Base-by-base conservation (phyloP, 2,797 vertebrate genomes). In the Mionectes olivaceus region DNA sequence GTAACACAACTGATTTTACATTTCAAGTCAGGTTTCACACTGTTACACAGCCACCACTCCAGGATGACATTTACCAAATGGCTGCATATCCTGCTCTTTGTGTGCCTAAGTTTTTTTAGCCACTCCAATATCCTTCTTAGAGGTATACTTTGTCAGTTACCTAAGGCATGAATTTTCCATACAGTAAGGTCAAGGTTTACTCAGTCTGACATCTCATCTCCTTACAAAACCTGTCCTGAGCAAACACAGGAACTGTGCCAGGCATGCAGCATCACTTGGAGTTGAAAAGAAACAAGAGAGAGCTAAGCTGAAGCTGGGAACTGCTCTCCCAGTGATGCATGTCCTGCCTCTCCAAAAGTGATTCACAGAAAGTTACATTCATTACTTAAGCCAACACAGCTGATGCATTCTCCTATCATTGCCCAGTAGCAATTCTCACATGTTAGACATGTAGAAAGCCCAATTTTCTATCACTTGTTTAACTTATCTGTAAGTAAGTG, bases 1-100 rank as follows among this genome's bases (percentile, higher is more conserved):
- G 90, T 44, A 75, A 68, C 79, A 43, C 24, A 78, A 52, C 89
- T 86, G 80, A 95, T 89, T 90, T 76, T 85, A 79, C 85, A 87
- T 86, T 56, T 85, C 73, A 32, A 92, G 53, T 19, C 81, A 88
- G 44, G 49, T 78, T 94, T 84, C 37, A 60, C 44, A 10, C 32
- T 32, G 55, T 27, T 65, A 18, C 56, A 49, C 47, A 25, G 32
- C 52, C 13, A 21, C 75, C 57, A 46, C 43, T 63, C 50, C 64
- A n/a, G 15, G 23, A 15, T 27, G 41, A 41, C 60, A 46, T 50
- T 80, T 60, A 83, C 78, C 71, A 53, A 69, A 52, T 0, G 25
- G 63, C 74, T 84, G 43, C 83, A 35, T 2, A 7, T 14, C 77
- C 61, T 74, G 55, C 11, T 3, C 33, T 43, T 1, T 1, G 5